These are phyloP conservation scores for Indicator indicator DNA, from an alignment of 2,113 vertebrate species.

Conservation along the genomic window DNA sequence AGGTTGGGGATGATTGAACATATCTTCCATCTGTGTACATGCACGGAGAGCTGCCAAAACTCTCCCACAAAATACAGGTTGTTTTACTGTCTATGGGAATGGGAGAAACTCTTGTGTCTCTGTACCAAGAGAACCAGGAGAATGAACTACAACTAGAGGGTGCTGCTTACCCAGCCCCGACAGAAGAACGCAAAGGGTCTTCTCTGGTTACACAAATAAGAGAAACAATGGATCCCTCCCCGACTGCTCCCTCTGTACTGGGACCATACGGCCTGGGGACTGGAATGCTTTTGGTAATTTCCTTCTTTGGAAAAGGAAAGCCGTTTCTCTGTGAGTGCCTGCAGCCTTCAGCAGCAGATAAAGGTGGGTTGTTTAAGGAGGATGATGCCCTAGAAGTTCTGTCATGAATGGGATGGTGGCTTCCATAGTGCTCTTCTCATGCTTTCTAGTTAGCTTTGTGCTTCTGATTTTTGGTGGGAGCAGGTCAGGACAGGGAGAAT, in stretches of 20 bases:
- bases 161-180: not conserved
- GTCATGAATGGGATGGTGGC: not conserved
- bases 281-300: not conserved
- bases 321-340: not conserved
- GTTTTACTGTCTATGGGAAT: no score
- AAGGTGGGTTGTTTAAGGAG: not conserved
- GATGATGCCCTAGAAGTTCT: not conserved
- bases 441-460: not conserved
- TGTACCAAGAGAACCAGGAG: not conserved
- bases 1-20: not conserved
- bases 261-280: not conserved
- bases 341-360: not conserved
- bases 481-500: not conserved
- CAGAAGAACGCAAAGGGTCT: accelerated
- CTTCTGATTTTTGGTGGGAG: not conserved
- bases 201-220: not conserved
- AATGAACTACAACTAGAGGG: not conserved
- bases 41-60: not conserved
- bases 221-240: accelerated
- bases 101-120: no score
- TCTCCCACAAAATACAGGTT: not conserved
- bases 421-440: not conserved
- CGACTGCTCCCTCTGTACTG: accelerated
- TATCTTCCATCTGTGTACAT: not conserved
- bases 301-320: not conserved